A percentile compares a stretch with the other conserved stretches of the same genome.
Conservation (phyloP, 2,113 vertebrate species). For the Trichechus manatus region DNA sequence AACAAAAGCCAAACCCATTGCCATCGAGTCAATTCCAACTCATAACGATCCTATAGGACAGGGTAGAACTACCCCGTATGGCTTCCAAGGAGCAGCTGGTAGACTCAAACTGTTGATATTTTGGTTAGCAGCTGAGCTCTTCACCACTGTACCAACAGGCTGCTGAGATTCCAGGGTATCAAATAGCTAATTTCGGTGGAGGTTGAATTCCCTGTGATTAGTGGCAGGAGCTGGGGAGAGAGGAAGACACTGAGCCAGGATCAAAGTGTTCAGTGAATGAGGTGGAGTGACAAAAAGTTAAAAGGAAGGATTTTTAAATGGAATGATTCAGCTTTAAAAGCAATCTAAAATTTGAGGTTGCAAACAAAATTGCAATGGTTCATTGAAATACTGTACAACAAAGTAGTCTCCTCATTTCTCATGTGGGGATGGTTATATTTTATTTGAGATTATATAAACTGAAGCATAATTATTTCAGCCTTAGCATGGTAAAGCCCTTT, state of each 20-base stretch:
- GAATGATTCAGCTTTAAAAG: not conserved
- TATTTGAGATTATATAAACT: constrained; percentile 26
- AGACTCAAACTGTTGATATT: too few species aligned
- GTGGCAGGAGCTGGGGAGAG: not conserved
- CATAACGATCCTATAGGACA: too few species aligned
- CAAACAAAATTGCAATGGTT: not conserved
- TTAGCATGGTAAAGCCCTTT: not conserved
- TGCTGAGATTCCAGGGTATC: rapidly evolving
- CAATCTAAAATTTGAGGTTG: not conserved
- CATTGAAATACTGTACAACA: not conserved
- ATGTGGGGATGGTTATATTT: not conserved
- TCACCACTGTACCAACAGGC: too few species aligned
- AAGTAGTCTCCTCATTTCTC: not conserved
- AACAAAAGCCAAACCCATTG: too few species aligned
- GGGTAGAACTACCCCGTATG: too few species aligned
- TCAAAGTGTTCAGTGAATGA: not conserved
- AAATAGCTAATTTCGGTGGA: not conserved
- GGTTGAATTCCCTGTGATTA: not conserved
- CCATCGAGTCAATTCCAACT: too few species aligned
- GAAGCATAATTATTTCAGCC: constrained; percentile 22
- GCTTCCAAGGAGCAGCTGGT: too few species aligned
- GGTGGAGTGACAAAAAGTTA: not conserved
- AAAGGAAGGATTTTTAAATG: not conserved
- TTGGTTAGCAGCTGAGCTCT: too few species aligned
- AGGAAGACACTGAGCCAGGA: not conserved